These are phyloP conservation scores for Caenorhabditis panamensis DNA, from an alignment of 2,888 invertebrate genomes.

Conservation along the genomic window DNA sequence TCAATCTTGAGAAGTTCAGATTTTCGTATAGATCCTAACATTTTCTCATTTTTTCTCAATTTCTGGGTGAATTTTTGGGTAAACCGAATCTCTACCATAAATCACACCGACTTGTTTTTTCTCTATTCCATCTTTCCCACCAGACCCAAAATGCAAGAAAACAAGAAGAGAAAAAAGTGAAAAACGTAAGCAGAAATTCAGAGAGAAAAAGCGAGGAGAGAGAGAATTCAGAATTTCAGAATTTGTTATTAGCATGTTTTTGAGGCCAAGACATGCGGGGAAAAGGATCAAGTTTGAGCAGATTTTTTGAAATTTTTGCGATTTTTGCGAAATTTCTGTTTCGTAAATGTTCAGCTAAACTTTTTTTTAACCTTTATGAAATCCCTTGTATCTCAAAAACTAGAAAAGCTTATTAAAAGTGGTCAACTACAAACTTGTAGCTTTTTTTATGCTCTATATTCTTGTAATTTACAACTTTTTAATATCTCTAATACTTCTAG, in stretches of 20 bases:
- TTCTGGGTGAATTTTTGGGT: too few species aligned
- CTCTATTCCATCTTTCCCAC: background rate
- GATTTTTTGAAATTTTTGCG: slow-evolving; percentile 2
- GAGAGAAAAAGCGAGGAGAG: background rate
- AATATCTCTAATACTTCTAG: too few species aligned
- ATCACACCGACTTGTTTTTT: slow-evolving; percentile 9
- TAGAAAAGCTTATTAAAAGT: too few species aligned
- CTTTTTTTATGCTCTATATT: too few species aligned
- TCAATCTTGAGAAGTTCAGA: background rate
- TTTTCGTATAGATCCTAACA: slow-evolving; percentile 1
- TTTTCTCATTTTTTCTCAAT: background rate
- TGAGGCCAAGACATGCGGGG: background rate
- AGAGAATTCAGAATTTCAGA: background rate
- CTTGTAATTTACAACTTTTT: too few species aligned
- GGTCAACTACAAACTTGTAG: too few species aligned
- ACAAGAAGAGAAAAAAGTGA: background rate
- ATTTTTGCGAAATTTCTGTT: too few species aligned
- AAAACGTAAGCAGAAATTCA: background rate
- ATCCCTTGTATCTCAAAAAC: too few species aligned
- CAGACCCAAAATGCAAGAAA: too few species aligned
- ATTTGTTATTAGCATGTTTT: slow-evolving; percentile 6
- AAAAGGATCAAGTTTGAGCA: background rate
- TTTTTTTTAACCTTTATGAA: too few species aligned
- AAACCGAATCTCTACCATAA: background rate
- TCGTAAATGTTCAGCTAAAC: too few species aligned